Base-by-base conservation (phyloP, 2,797 vertebrate genomes). In the Syngnathus acus region DNA sequence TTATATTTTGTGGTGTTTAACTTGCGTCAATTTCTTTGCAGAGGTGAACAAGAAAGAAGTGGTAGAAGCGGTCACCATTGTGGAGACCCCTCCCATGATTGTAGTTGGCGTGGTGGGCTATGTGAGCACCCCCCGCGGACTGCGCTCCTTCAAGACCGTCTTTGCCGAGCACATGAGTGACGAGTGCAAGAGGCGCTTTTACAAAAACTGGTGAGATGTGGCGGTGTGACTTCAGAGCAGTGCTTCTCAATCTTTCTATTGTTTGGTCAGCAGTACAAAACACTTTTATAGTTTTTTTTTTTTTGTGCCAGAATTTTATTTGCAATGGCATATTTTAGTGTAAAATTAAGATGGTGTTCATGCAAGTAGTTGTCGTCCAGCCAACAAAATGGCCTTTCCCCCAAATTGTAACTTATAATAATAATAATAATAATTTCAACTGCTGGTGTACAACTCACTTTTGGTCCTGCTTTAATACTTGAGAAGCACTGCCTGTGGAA, bases 31-130 rank as follows among this genome's bases (percentile, higher is more conserved):
- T 26, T 23, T 19, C 1, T 38, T 6, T 64, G 1, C 73, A 93
- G 97, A 99, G 96, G 95, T 99, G 75, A 99, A 98, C 85, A 99
- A 98, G 79, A 99, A 99, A 70, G 96, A 99, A 68, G 96, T 99
- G 2, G 96, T 99, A 0, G 97, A 98, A 80, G 95, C 96, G 0
- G 95, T 98, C 61, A 99, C 95, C n/a, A 90, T 98, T 0, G 87
- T 98, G 69, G 96, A 98, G 86, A 95, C 95, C 0, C 95, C 96
- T 0, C 97, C 96, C 70, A 98, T 98, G 96, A 91, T 99, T 0
- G 92, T 98, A 0, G 95, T 98, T 0, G 97, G 97, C 0, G 86
- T 98, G 0, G 92, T 96, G 61, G 95, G 95, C 0, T 98, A 98
- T 0, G 93, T 99, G 16, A 88, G 93, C 86, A 99, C 96, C 2